Conservation (phyloP, 2,888 invertebrate species). For the Drosophila antonietae region DNA sequence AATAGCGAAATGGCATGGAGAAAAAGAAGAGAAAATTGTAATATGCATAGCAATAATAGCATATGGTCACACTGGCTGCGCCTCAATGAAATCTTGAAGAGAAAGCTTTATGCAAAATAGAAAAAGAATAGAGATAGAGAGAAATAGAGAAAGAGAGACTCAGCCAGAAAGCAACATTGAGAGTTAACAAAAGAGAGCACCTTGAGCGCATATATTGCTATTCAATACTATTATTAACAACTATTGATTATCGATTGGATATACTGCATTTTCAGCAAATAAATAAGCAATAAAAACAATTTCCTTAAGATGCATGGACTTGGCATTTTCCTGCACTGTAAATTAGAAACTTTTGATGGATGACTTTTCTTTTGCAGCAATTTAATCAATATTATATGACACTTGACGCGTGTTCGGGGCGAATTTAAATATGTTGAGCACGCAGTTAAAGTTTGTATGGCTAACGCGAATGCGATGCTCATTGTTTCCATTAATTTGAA, state of each 20-base stretch:
- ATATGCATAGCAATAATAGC: not conserved
- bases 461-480: constrained; percentile 22
- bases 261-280: not conserved
- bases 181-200: not conserved
- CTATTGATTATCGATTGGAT: not conserved
- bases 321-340: not conserved
- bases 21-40: not conserved
- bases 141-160: not conserved
- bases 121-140: not conserved
- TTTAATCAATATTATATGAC: constrained; percentile 16
- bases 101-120: not conserved
- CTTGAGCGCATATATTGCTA: not conserved
- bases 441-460: not conserved
- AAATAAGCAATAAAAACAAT: not conserved
- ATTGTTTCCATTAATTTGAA: constrained; percentile 49
- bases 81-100: not conserved
- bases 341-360: constrained; percentile 1
- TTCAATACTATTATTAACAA: too few relatives aligned
- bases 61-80: not conserved
- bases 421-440: constrained; percentile 16
- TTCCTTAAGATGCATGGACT: not conserved
- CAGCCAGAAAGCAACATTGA: not conserved
- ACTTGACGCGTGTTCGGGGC: constrained; percentile 16
- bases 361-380: not conserved
- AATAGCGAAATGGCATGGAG: too few relatives aligned